Evolutionary conservation across 2,113 vertebrate genomes (phyloP).

Genomic region (Pionites leucogaster): DNA sequence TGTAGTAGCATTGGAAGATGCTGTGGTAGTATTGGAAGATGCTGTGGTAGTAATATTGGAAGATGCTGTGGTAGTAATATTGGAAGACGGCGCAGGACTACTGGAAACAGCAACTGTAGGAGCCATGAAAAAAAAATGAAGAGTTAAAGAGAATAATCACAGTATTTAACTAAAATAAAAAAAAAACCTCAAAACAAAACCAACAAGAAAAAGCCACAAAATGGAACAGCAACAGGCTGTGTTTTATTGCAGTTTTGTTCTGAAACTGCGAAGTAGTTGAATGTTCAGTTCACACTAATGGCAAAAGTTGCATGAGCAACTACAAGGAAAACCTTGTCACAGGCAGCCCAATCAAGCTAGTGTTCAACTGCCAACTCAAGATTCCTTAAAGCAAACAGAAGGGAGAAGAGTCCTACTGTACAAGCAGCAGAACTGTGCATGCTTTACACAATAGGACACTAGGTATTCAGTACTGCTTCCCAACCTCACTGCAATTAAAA

Average conservation of each 20-base stretch:
- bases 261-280: not conserved
- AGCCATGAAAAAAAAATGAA: not conserved
- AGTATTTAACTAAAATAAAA: not conserved
- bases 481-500: not conserved
- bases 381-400: not conserved
- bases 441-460: not conserved
- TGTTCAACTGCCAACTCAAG: not conserved
- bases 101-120: fast-evolving
- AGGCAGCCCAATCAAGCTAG: not conserved
- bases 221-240: not conserved
- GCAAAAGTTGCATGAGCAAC: not conserved
- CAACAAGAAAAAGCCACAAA: not conserved
- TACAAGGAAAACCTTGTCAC: not conserved
- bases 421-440: not conserved
- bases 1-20: not conserved
- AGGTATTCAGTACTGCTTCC: not conserved
- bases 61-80: not conserved
- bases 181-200: not conserved
- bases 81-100: fast-evolving
- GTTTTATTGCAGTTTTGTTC: not conserved
- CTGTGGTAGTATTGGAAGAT: fast-evolving
- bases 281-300: not conserved
- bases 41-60: not conserved
- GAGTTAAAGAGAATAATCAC: not conserved
- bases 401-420: not conserved